These are phyloP conservation scores for Holothuria glaberrima DNA, from an alignment of 35 echinoderm and acorn worm genomes.

Conservation along the genomic window DNA sequence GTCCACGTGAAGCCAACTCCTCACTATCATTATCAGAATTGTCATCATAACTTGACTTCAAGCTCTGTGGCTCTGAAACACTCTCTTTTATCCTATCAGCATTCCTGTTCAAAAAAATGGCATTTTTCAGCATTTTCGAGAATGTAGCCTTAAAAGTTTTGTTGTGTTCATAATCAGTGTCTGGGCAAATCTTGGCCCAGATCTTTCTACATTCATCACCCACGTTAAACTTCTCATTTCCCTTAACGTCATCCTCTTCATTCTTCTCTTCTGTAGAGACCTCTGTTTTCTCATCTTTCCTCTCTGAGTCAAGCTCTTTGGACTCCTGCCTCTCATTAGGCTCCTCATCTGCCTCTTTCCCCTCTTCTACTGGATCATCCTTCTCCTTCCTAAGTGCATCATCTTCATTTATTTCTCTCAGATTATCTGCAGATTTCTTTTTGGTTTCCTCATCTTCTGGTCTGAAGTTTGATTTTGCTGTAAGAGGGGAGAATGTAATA, in stretches of 20 bases:
- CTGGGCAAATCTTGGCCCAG: not conserved
- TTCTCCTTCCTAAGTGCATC: not conserved
- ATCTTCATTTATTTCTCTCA: not conserved
- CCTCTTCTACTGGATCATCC: not conserved
- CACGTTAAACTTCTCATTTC: not conserved
- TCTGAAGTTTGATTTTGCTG: too few species aligned
- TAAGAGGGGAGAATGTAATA: too few species aligned
- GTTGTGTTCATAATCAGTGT: not conserved
- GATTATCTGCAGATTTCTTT: too few species aligned
- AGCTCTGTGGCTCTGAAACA: not conserved
- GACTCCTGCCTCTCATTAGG: not conserved
- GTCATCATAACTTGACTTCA: too few species aligned
- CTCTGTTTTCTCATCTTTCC: not conserved
- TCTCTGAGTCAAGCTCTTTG: not conserved
- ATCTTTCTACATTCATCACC: not conserved
- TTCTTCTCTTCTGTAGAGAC: not conserved
- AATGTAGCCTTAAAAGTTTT: not conserved
- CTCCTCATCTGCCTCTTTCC: not conserved
- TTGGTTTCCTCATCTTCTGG: too few species aligned
- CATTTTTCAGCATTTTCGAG: not conserved
- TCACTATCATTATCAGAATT: not conserved
- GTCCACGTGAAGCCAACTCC: not conserved
- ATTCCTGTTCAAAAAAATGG: not conserved
- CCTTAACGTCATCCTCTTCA: not conserved
- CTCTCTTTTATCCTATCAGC: not conserved